Evolutionary conservation across 2,113 vertebrate genomes (phyloP).

Genomic region (Pseudonaja textilis): DNA sequence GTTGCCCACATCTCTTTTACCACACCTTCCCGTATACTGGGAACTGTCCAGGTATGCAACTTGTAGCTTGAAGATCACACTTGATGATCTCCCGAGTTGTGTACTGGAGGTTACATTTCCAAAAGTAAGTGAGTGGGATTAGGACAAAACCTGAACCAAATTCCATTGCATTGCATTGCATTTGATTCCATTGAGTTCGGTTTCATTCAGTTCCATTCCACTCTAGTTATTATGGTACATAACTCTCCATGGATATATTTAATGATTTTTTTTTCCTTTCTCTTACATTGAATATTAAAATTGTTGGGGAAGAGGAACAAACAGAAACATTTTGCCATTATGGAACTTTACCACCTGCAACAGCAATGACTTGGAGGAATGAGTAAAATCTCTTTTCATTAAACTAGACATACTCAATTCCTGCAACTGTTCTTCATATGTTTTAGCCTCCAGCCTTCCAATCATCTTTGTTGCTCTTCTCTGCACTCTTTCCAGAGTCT

Average conservation of each 20-base stretch:
- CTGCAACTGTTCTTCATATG: background rate
- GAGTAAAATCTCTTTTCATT: background rate
- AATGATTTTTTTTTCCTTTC: too few relatives aligned
- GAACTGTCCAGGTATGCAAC: background rate
- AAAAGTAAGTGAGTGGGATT: background rate
- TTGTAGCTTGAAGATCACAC: background rate
- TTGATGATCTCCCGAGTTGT: background rate
- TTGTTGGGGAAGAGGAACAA: background rate
- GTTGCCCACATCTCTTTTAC: background rate
- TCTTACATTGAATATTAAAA: background rate
- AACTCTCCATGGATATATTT: background rate
- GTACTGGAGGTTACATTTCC: background rate
- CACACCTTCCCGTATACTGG: background rate
- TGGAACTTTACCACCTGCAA: background rate
- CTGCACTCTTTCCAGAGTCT: background rate
- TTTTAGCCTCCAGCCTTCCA: background rate
- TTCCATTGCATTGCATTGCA: background rate
- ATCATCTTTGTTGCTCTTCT: background rate
- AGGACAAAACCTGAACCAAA: background rate
- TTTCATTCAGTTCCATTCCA: background rate
- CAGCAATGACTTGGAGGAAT: background rate
- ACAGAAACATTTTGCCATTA: background rate
- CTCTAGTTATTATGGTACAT: background rate
- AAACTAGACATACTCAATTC: background rate
- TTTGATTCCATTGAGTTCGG: background rate